Percentiles rank a stretch among this genome's conserved stretches.
Evolutionary conservation across 2,113 vertebrate genomes (phyloP).

Genomic region (Eidolon helvum): DNA sequence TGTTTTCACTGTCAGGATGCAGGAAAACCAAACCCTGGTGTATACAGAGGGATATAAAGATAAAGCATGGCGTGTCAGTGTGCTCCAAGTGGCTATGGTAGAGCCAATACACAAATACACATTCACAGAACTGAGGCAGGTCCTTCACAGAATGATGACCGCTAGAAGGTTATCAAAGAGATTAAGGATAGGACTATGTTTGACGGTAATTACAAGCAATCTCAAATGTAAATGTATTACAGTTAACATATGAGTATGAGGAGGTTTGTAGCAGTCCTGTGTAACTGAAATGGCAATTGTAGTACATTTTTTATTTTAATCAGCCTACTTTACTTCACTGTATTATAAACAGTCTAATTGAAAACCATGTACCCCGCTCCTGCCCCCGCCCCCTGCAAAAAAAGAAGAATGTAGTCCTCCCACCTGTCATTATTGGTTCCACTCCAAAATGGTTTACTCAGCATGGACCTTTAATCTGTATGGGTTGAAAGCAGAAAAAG

Average conservation of each 20-base stretch:
- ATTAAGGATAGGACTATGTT: not conserved
- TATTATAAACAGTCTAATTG: not conserved
- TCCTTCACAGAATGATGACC: not conserved
- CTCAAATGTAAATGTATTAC: not conserved
- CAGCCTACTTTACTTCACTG: not conserved
- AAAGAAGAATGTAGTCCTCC: not conserved
- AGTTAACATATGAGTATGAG: not conserved
- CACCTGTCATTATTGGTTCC: not conserved
- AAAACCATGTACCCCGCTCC: not conserved
- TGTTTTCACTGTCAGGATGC: conserved; percentile 4
- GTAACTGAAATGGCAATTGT: not conserved
- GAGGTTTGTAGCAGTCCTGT: not conserved
- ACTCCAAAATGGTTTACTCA: not conserved
- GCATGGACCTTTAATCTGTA: not conserved
- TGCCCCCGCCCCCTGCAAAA: not conserved
- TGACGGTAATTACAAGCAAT: not conserved
- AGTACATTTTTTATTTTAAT: not conserved
- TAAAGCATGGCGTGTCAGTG: not conserved
- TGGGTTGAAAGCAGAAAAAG: not conserved
- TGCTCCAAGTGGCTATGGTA: not conserved
- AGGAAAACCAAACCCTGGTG: conserved; percentile 27
- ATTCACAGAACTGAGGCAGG: not conserved
- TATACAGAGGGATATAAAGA: not conserved
- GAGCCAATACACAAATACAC: not conserved
- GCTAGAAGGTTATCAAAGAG: not conserved